Evolutionary conservation across 2,797 vertebrate species (phyloP).

Genomic region (Micromesistius poutassou): DNA sequence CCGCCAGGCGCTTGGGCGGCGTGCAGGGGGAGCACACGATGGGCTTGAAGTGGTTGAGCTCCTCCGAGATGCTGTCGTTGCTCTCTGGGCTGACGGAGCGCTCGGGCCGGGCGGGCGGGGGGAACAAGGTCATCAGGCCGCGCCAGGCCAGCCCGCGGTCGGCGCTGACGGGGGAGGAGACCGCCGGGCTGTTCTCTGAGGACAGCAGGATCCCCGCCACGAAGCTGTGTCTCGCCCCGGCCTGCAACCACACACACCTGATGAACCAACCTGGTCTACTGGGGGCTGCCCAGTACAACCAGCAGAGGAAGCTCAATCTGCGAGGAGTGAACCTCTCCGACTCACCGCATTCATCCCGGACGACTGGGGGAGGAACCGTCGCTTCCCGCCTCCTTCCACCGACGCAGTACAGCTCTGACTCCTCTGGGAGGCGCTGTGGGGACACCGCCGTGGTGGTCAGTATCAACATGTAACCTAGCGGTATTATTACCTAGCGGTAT

Average conservation of each 20-base stretch:
- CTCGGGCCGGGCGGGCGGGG: constrained; percentile 68
- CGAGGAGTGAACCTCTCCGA: not conserved
- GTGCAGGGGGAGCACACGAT: constrained; percentile 96
- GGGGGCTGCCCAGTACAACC: not conserved
- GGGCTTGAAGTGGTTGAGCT: constrained; percentile 96
- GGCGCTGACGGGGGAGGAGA: constrained; percentile 80
- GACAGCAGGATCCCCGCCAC: constrained; percentile 84
- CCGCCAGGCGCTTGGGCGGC: constrained; percentile 88
- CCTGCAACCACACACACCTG: constrained; percentile 41
- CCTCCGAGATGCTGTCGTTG: constrained; percentile 97
- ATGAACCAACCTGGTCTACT: not conserved
- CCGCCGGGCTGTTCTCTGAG: constrained; percentile 87
- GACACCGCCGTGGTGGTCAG: not conserved
- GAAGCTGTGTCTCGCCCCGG: constrained; percentile 64
- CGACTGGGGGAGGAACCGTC: constrained; percentile 42
- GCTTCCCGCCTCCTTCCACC: constrained; percentile 79
- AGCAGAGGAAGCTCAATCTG: not conserved
- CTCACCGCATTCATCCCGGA: constrained; percentile 52
- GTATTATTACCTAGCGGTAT: not conserved
- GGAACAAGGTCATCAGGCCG: constrained; percentile 40
- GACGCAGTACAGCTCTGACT: constrained; percentile 90
- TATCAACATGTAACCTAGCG: not conserved
- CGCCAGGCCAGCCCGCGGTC: constrained; percentile 76
- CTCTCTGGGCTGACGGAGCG: constrained; percentile 93
- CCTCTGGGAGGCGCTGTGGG: constrained; percentile 73